phyloP scores from a whole-genome alignment of 1,140 invertebrate genomes.

The Artemia franciscana region DNA sequence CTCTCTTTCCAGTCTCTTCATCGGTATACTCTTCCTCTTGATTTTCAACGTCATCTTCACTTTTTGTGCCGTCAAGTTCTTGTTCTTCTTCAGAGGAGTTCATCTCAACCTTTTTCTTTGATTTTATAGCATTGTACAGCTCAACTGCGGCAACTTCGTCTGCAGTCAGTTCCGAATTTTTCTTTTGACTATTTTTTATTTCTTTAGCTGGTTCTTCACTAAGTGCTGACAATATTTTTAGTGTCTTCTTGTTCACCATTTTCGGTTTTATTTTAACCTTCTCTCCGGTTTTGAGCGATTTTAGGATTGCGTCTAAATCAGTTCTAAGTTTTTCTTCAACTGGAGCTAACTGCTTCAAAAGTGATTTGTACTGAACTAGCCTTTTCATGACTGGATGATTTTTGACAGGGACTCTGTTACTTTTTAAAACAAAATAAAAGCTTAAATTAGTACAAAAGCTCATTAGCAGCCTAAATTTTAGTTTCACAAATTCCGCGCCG shows the following conservation, averaged over 20 bases:
- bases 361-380: conserved; percentile 48
- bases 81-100: conserved; percentile 15
- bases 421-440: conserved; percentile 63
- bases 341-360: conserved; percentile 42
- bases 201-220: not conserved
- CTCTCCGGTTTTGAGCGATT: conserved; percentile 14
- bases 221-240: conserved; percentile 1
- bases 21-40: too few relatives aligned
- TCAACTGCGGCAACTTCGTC: conserved; percentile 17
- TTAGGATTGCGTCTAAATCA: conserved; percentile 31
- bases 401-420: conserved; percentile 33
- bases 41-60: conserved; percentile 11
- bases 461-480: conserved; percentile 37
- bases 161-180: conserved; percentile 12
- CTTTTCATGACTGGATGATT: conserved; percentile 65
- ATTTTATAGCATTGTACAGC: conserved; percentile 17
- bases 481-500: conserved; percentile 37
- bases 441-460: conserved; percentile 61
- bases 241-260: conserved; percentile 14
- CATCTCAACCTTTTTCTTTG: conserved; percentile 10
- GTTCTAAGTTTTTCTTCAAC: conserved; percentile 34
- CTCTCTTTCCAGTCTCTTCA: conserved; percentile 31
- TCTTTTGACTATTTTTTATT: not conserved
- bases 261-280: conserved; percentile 16
- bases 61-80: conserved; percentile 8